These are phyloP conservation scores for Tympanuchus pallidicinctus DNA, from an alignment of 2,113 vertebrate species.

Conservation along the genomic window DNA sequence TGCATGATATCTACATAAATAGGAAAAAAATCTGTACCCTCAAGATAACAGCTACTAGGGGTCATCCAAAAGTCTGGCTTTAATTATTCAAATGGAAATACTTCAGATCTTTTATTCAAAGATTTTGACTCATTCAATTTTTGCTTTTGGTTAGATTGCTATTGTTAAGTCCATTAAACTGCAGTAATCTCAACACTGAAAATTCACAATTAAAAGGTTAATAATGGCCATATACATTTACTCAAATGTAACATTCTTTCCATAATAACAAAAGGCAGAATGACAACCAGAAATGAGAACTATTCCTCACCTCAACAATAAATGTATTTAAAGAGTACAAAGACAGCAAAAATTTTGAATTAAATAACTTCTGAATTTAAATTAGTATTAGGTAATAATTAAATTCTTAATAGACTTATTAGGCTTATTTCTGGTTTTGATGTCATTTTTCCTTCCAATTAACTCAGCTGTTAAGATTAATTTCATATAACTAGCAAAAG, in stretches of 20 bases:
- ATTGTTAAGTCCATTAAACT: neutral
- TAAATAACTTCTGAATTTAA: conserved; percentile 59
- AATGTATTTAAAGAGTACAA: conserved; percentile 27
- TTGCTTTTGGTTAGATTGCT: neutral
- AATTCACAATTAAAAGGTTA: conserved; percentile 27
- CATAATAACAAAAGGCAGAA: conserved; percentile 52
- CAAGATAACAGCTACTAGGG: neutral
- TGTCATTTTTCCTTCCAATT: conserved; percentile 72
- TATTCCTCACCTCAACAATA: conserved; percentile 53
- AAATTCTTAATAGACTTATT: conserved; percentile 19
- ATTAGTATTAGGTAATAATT: conserved; percentile 53
- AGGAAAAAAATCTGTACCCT: neutral
- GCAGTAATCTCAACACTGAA: conserved; percentile 1
- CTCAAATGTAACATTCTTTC: conserved; percentile 39
- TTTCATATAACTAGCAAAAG: conserved; percentile 51
- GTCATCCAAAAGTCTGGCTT: neutral
- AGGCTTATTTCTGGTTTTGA: conserved; percentile 58
- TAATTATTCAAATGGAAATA: neutral
- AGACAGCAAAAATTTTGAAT: conserved; percentile 64
- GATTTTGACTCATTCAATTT: conserved; percentile 10
- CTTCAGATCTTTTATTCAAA: neutral
- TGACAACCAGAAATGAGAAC: conserved; percentile 51
- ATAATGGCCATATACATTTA: conserved; percentile 19
- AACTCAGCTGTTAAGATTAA: conserved; percentile 68
- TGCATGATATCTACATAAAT: accelerated